Conservation (phyloP, 2,888 invertebrate species). For the Lasioglossum marginatum region DNA sequence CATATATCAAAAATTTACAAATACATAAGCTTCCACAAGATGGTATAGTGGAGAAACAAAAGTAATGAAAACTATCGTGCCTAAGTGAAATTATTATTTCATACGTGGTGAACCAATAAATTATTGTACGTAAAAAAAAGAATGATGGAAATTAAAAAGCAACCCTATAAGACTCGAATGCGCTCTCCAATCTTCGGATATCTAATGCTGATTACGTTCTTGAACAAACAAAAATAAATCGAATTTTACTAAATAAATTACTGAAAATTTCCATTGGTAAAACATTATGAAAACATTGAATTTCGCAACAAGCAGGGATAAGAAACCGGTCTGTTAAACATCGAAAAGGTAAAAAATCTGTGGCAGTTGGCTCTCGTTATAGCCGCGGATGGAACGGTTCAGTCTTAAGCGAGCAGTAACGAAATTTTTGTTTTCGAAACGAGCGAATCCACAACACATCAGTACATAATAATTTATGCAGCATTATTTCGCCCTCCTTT, state of each 20-base stretch:
- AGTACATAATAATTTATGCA: not conserved
- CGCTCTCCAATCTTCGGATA: no score
- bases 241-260: not conserved
- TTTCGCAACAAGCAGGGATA: conserved; percentile 18
- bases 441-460: conserved; percentile 22
- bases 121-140: not conserved
- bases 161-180: not conserved
- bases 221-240: no score
- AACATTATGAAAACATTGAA: not conserved
- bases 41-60: not conserved
- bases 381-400: conserved; percentile 47
- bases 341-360: conserved; percentile 25
- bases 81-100: no score
- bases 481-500: conserved; percentile 8
- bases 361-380: conserved; percentile 21
- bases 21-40: not conserved
- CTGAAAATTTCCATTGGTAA: not conserved
- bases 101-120: not conserved
- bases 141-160: not conserved
- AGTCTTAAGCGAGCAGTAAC: conserved; percentile 45
- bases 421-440: conserved; percentile 26
- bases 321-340: conserved; percentile 13
- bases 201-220: not conserved
- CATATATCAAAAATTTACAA: not conserved
- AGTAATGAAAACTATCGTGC: not conserved